A percentile compares a stretch with the other conserved stretches of the same genome.
Conservation (phyloP, 2,888 invertebrate species). For the Eupithecia exiguata region DNA sequence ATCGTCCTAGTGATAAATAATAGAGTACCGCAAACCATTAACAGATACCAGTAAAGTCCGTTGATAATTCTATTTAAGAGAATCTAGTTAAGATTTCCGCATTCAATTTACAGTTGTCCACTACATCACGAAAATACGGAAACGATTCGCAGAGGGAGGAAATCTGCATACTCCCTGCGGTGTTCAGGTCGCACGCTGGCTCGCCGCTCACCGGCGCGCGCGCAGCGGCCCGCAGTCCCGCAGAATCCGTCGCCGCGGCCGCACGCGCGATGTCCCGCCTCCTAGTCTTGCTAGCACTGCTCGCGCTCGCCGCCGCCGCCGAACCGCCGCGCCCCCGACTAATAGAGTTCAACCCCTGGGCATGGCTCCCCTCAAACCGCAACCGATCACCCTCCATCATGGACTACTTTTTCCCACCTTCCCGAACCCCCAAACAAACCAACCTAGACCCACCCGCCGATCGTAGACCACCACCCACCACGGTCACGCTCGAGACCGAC, state of each 20-base stretch:
- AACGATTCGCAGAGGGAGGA: conserved; percentile 45
- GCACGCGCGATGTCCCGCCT: conserved; percentile 77
- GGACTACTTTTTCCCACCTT: conserved; percentile 81
- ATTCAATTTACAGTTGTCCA: conserved; percentile 24
- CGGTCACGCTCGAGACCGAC: conserved; percentile 45
- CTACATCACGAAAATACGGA: conserved; percentile 30
- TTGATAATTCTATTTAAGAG: conserved; percentile 14
- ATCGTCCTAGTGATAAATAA: not conserved
- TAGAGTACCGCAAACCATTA: conserved; percentile 3
- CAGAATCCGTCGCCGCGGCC: conserved; percentile 76
- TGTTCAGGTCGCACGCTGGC: conserved; percentile 57
- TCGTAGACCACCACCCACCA: conserved; percentile 66
- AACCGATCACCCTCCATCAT: conserved; percentile 78
- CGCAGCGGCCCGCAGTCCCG: conserved; percentile 76
- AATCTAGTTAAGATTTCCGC: conserved; percentile 22
- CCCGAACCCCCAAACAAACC: conserved; percentile 80
- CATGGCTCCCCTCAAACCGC: conserved; percentile 74
- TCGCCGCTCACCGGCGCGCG: conserved; percentile 61
- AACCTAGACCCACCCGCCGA: conserved; percentile 75
- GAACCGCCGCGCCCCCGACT: conserved; percentile 73
- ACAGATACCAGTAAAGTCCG: not conserved
- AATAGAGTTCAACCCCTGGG: conserved; percentile 79
- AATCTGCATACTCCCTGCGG: conserved; percentile 62
- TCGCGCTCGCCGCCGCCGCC: conserved; percentile 72
- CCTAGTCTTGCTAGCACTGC: conserved; percentile 60